phyloP scores from a whole-genome alignment of 2,888 invertebrate species.

The Lymantria dispar region DNA sequence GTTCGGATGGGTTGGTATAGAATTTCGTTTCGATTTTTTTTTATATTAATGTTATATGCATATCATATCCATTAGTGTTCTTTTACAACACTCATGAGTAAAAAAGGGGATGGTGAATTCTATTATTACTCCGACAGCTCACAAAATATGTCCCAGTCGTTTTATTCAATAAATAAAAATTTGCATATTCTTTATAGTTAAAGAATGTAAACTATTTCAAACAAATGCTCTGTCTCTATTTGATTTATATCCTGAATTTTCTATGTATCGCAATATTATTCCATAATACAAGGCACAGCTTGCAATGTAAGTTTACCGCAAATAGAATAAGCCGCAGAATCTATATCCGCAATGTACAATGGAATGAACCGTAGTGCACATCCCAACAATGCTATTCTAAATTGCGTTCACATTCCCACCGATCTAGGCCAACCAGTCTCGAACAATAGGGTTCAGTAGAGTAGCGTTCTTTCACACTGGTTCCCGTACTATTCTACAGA shows the following conservation, averaged over 20 bases:
- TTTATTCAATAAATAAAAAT: no score
- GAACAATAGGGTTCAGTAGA: constrained; percentile 66
- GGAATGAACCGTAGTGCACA: constrained; percentile 45
- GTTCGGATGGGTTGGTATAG: no score
- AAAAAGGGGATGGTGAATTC: no score
- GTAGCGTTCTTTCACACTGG: constrained; percentile 60
- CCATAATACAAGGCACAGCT: constrained; percentile 7
- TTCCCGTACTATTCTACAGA: constrained; percentile 63
- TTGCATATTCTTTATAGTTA: no score
- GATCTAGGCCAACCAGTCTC: constrained; percentile 62
- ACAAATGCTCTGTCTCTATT: not conserved
- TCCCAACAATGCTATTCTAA: constrained; percentile 68
- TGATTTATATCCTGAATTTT: constrained; percentile 1
- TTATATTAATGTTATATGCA: no score
- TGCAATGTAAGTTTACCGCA: constrained; percentile 22
- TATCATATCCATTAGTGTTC: no score
- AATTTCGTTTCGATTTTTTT: no score
- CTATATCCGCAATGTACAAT: constrained; percentile 28
- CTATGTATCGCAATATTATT: constrained; percentile 1
- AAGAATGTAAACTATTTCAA: not conserved
- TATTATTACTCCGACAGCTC: no score
- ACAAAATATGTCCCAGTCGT: no score
- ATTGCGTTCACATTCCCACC: constrained; percentile 74
- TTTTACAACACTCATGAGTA: no score
- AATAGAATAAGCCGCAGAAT: constrained; percentile 32